These are phyloP conservation scores for Carterocephalus palaemon DNA, from an alignment of 2,888 invertebrate species.

Conservation along the genomic window DNA sequence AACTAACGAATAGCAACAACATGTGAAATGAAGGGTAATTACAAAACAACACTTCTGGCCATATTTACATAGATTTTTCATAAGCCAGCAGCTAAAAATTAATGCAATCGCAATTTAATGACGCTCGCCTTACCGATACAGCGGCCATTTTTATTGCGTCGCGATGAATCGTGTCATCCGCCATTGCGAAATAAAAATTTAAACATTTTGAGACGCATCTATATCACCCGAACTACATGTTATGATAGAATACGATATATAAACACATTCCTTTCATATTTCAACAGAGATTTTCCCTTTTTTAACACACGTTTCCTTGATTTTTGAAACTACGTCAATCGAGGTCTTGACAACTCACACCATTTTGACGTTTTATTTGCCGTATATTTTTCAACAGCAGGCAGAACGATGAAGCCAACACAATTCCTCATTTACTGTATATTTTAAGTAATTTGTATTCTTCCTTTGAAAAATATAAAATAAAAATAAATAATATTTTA, in stretches of 20 bases:
- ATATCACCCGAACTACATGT: slow-evolving; percentile 50
- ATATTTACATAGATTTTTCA: background rate
- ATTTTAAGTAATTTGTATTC: too few relatives aligned
- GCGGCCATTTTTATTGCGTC: slow-evolving; percentile 79
- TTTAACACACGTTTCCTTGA: slow-evolving; percentile 59
- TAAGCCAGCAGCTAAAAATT: slow-evolving; percentile 21
- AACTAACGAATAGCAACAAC: background rate
- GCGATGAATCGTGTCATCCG: slow-evolving; percentile 79
- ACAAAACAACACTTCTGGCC: slow-evolving; percentile 3
- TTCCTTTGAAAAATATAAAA: too few relatives aligned
- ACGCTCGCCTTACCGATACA: slow-evolving; percentile 77
- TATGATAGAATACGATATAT: slow-evolving; percentile 44
- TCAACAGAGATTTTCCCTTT: slow-evolving; percentile 49
- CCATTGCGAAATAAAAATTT: slow-evolving; percentile 70
- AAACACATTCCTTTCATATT: slow-evolving; percentile 56
- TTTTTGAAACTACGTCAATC: slow-evolving; percentile 68
- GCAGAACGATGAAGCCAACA: slow-evolving; percentile 45
- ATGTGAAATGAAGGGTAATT: background rate
- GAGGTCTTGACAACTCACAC: slow-evolving; percentile 70
- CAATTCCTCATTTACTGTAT: slow-evolving; percentile 45
- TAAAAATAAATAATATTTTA: too few relatives aligned
- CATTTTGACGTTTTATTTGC: slow-evolving; percentile 72
- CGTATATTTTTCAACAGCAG: slow-evolving; percentile 41
- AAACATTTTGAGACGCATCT: slow-evolving; percentile 48
- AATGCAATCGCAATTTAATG: slow-evolving; percentile 55